Evolutionary conservation across 2,797 vertebrate genomes (phyloP).

Genomic region (Chrosomus eos): DNA sequence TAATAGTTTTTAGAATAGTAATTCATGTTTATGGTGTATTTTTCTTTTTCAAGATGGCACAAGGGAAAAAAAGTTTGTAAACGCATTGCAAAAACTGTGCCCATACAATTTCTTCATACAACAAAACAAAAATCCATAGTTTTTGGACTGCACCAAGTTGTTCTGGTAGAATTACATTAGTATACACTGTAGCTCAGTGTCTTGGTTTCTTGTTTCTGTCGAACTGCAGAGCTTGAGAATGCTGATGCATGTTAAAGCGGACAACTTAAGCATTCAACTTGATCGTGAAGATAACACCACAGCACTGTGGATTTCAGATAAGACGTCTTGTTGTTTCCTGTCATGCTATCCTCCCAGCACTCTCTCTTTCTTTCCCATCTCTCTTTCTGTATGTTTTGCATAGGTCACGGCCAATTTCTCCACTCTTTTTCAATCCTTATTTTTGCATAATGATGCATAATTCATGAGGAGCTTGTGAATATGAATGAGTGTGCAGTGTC

Average conservation of each 20-base stretch:
- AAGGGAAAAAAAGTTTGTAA: no score
- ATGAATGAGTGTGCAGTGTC: constrained; percentile 55
- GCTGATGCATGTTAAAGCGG: constrained; percentile 6
- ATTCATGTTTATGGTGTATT: background rate
- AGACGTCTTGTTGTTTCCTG: background rate
- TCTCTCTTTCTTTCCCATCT: background rate
- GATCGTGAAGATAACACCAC: background rate
- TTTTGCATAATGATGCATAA: constrained; percentile 64
- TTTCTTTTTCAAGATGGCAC: background rate
- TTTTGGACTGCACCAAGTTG: background rate
- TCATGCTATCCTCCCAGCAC: background rate
- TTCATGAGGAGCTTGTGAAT: constrained; percentile 60
- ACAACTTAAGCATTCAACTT: background rate
- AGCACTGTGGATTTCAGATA: constrained; percentile 3
- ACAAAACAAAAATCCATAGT: background rate
- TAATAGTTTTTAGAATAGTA: background rate
- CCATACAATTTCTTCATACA: background rate
- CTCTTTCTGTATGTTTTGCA: constrained; percentile 54
- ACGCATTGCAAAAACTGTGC: no score
- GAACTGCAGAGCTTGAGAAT: constrained; percentile 17
- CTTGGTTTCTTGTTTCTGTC: constrained; percentile 28
- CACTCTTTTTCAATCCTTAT: constrained; percentile 28
- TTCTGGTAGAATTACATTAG: background rate
- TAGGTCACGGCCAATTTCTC: constrained; percentile 63
- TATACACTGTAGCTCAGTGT: background rate